Evolutionary conservation across 1,140 invertebrate species (phyloP).

Genomic region (Tetranychus urticae): DNA sequence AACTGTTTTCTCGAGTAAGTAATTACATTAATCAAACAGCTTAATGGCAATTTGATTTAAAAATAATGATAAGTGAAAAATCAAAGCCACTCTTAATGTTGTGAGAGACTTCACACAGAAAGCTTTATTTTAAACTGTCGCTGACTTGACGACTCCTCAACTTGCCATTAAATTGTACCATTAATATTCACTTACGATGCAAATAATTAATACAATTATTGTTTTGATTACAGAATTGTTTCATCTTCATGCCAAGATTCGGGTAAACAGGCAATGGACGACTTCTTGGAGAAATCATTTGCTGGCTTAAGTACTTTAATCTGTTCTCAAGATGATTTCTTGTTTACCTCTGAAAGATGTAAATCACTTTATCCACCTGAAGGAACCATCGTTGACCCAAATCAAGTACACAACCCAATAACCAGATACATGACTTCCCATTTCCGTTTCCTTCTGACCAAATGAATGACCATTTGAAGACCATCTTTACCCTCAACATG

Average conservation of each 20-base stretch:
- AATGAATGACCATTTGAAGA: no score
- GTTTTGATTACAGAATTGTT: not conserved
- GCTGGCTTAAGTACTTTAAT: not conserved
- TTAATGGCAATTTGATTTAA: no score
- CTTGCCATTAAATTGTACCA: no score
- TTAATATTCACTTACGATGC: no score
- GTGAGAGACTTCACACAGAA: no score
- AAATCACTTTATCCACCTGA: not conserved
- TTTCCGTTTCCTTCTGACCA: constrained; percentile 1
- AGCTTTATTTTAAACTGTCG: no score
- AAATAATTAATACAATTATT: no score
- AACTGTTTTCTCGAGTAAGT: not conserved
- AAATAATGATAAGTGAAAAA: no score
- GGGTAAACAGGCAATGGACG: not conserved
- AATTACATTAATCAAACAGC: not conserved
- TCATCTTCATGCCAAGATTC: not conserved
- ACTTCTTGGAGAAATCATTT: not conserved
- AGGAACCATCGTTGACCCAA: not conserved
- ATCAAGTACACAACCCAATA: not conserved
- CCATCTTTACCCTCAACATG: no score
- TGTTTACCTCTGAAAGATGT: not conserved
- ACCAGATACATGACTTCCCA: constrained; percentile 1
- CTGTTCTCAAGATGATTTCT: not conserved
- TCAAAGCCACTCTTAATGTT: no score
- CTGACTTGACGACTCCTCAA: no score